These are phyloP conservation scores for Crotalus tigris DNA, from an alignment of 2,113 vertebrate species.

Conservation along the genomic window DNA sequence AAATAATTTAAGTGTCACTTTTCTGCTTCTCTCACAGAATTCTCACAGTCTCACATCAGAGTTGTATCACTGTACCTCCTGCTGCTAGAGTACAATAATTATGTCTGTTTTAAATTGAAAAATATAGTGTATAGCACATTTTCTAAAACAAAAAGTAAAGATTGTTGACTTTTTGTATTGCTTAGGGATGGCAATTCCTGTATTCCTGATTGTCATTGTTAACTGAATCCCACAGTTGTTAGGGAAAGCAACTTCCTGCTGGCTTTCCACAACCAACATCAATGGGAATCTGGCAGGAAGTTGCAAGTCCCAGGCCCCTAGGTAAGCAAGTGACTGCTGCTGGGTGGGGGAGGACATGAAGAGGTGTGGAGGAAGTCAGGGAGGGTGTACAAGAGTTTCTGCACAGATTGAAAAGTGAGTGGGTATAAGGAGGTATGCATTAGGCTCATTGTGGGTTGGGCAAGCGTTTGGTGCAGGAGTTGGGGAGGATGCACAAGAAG, in stretches of 20 bases:
- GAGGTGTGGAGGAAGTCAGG: neutral
- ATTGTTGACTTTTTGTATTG: neutral
- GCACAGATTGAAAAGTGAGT: neutral
- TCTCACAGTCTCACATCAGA: neutral
- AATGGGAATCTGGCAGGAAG: neutral
- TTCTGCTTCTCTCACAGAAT: neutral
- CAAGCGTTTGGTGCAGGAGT: too few species aligned
- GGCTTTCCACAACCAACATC: neutral
- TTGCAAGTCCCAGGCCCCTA: neutral
- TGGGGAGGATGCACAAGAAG: too few species aligned
- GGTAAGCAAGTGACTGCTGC: neutral
- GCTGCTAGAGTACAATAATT: neutral
- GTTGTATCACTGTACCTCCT: neutral
- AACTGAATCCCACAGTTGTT: neutral
- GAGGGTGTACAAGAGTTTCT: neutral
- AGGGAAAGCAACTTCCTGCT: neutral
- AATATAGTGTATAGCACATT: neutral
- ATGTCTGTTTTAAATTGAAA: constrained; percentile 1
- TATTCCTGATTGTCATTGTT: neutral
- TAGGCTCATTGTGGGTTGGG: too few species aligned
- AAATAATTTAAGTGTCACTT: constrained; percentile 7
- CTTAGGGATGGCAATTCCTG: neutral
- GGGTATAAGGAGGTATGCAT: too few species aligned
- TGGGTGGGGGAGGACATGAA: neutral
- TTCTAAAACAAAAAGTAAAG: neutral